A percentile compares a stretch with the other conserved stretches of the same genome.
Conservation (phyloP, 2,888 invertebrate species). For the Drosophila bunnanda region DNA sequence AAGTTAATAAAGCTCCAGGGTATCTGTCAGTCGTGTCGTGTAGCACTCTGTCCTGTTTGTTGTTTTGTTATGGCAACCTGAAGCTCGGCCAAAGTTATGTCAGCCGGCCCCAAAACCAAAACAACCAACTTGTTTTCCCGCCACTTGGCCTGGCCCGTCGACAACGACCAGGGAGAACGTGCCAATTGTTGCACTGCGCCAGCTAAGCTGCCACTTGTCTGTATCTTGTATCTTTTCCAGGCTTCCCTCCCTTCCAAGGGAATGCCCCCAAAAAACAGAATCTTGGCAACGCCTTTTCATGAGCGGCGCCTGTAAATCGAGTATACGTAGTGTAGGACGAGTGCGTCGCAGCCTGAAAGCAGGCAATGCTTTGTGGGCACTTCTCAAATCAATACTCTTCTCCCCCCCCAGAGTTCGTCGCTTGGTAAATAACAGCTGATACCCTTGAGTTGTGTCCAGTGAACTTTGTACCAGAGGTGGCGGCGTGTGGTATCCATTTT, state of each 20-base stretch:
- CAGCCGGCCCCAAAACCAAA: conserved; percentile 24
- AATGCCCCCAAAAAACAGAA: not conserved
- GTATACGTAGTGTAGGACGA: not conserved
- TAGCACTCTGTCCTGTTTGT: not conserved
- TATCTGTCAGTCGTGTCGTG: too few relatives aligned
- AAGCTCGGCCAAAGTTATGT: conserved; percentile 33
- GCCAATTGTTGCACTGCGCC: conserved; percentile 29
- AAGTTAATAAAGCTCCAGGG: too few relatives aligned
- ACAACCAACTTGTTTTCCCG: conserved; percentile 38
- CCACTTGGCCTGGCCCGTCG: conserved; percentile 12
- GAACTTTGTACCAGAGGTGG: conserved; percentile 27
- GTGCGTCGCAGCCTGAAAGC: conserved; percentile 4
- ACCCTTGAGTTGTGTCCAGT: not conserved
- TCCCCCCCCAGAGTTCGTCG: not conserved
- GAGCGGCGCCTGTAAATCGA: not conserved
- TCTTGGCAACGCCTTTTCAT: not conserved
- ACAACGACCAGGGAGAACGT: conserved; percentile 7
- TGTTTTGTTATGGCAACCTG: conserved; percentile 29
- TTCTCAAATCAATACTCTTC: conserved; percentile 3
- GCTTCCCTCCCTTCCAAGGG: not conserved
- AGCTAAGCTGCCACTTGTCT: conserved; percentile 5
- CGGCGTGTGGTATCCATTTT: conserved; percentile 10
- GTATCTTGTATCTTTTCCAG: not conserved
- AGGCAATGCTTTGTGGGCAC: not conserved
- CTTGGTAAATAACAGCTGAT: conserved; percentile 20